phyloP scores from a whole-genome alignment of 2,888 invertebrate genomes.

The Campoletis raptor region DNA sequence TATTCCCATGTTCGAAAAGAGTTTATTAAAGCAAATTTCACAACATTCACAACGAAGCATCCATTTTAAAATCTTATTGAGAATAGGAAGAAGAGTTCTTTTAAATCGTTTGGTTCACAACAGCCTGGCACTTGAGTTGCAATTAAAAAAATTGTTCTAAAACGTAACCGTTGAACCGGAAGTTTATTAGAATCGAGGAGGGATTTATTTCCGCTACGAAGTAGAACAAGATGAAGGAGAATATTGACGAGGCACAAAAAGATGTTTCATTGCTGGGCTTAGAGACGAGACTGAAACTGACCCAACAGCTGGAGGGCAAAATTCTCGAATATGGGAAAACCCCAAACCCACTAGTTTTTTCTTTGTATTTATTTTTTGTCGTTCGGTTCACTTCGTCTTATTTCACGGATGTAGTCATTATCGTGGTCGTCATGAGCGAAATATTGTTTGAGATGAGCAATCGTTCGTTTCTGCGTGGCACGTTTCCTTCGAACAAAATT shows the following conservation, averaged over 20 bases:
- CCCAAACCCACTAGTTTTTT: constrained; percentile 16
- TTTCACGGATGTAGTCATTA: constrained; percentile 27
- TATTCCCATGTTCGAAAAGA: constrained; percentile 64
- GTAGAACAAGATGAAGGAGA: neutral
- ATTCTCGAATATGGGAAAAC: constrained; percentile 52
- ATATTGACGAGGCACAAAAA: constrained; percentile 9
- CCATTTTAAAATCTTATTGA: constrained; percentile 7
- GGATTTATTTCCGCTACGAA: constrained; percentile 2
- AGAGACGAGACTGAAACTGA: constrained; percentile 33
- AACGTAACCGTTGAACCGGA: constrained; percentile 16
- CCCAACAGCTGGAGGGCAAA: constrained; percentile 22
- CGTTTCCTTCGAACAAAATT: constrained; percentile 45
- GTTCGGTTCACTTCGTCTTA: neutral
- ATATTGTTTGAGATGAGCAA: constrained; percentile 66
- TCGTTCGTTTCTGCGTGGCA: constrained; percentile 50
- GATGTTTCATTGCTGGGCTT: constrained; percentile 17
- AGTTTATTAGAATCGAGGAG: constrained; percentile 10
- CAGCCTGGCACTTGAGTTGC: neutral
- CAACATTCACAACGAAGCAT: neutral
- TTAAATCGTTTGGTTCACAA: neutral
- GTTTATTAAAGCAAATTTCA: neutral
- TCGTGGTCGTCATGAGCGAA: constrained; percentile 21
- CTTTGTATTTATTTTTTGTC: neutral
- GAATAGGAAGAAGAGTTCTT: neutral
- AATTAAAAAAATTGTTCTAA: constrained; percentile 3